A percentile compares a stretch with the other conserved stretches of the same genome.
phyloP scores from a whole-genome alignment of 1,140 invertebrate genomes.

The Drosophila azteca region DNA sequence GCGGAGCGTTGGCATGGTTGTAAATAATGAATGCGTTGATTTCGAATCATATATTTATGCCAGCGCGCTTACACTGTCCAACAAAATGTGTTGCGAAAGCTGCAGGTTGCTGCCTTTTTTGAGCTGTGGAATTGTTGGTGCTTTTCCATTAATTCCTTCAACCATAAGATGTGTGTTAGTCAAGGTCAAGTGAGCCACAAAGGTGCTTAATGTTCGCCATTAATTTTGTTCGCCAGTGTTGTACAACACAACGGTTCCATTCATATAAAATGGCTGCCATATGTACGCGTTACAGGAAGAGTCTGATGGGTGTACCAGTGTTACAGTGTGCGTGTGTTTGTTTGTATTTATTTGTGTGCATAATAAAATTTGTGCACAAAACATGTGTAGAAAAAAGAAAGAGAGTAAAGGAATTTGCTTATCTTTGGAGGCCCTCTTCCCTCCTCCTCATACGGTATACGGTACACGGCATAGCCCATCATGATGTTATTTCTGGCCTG shows the following conservation, averaged over 20 bases:
- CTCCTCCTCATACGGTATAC: neutral
- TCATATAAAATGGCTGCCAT: conserved; percentile 60
- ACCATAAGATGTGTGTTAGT: neutral
- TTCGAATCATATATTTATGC: conserved; percentile 78
- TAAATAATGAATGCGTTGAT: conserved; percentile 81
- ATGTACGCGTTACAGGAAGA: conserved; percentile 49
- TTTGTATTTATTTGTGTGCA: conserved; percentile 66
- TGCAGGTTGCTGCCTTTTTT: no score
- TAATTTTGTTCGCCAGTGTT: conserved; percentile 53
- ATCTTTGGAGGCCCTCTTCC: conserved; percentile 63
- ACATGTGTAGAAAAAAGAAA: conserved; percentile 62
- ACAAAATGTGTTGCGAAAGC: conserved; percentile 18
- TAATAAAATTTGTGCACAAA: conserved; percentile 76
- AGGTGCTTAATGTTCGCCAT: conserved; percentile 21
- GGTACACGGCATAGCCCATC: neutral
- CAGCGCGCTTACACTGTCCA: conserved; percentile 46
- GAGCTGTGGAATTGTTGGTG: no score
- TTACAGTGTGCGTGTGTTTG: conserved; percentile 8
- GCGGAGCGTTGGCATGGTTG: conserved; percentile 40
- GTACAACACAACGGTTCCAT: conserved; percentile 11
- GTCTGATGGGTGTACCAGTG: neutral
- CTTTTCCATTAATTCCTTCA: no score
- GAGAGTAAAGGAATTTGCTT: conserved; percentile 69
- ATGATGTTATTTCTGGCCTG: conserved; percentile 44
- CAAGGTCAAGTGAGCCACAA: conserved; percentile 23